phyloP scores from a whole-genome alignment of 64 coral and sea anemone genomes.

The Platygyra sinensis region DNA sequence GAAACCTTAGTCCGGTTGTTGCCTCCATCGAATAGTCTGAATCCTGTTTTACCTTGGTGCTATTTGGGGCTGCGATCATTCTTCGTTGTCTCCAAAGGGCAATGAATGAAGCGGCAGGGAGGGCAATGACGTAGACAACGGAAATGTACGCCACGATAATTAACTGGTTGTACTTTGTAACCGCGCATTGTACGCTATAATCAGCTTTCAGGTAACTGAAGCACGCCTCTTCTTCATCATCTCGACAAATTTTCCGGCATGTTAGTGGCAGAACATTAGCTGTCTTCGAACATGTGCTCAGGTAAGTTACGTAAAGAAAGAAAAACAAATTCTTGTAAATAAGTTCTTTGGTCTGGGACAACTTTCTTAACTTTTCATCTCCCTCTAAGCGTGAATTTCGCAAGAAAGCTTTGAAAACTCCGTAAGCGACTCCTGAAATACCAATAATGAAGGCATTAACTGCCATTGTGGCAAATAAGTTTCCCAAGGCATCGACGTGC shows the following conservation, averaged over 20 bases:
- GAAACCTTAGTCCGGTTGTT: slow-evolving; percentile 38
- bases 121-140: neutral
- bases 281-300: slow-evolving; percentile 18
- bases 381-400: neutral
- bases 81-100: slow-evolving; percentile 23
- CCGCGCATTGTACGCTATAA: slow-evolving; percentile 17
- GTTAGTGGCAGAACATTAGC: slow-evolving; percentile 39
- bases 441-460: slow-evolving; percentile 10
- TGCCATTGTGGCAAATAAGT: slow-evolving; percentile 18
- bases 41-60: neutral
- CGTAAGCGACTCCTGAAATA: neutral
- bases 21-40: neutral
- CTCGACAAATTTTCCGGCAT: slow-evolving; percentile 47
- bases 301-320: slow-evolving; percentile 29
- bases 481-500: neutral
- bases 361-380: neutral
- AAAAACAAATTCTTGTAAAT: slow-evolving; percentile 33
- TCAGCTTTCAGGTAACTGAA: slow-evolving; percentile 24
- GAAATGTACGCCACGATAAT: slow-evolving; percentile 6
- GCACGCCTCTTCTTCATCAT: neutral
- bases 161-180: neutral
- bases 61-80: neutral
- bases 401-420: neutral
- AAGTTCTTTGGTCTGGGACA: slow-evolving; percentile 16
- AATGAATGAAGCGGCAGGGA: neutral